Conservation (phyloP, 1,140 invertebrate species). For the Drosophila nigromelanica region DNA sequence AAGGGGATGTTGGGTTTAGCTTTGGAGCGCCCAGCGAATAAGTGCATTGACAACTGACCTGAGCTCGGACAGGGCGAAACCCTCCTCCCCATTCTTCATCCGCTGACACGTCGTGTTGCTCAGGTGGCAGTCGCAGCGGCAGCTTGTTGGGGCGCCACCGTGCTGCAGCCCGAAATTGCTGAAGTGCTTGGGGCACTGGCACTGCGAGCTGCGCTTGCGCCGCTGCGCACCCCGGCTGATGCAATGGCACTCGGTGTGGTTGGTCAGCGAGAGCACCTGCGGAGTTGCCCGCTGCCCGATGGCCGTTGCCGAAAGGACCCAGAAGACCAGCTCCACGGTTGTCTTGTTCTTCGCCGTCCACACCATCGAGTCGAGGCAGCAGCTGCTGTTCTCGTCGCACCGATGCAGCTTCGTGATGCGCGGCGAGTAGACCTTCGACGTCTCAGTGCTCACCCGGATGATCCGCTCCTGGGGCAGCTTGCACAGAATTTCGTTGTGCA, state of each 20-base stretch:
- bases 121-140: conserved; percentile 74
- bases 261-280: conserved; percentile 38
- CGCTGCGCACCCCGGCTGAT: conserved; percentile 42
- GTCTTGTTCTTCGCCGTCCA: conserved; percentile 84
- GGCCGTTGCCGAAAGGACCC: conserved; percentile 2
- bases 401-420: conserved; percentile 89
- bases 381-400: conserved; percentile 90
- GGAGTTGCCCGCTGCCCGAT: neutral
- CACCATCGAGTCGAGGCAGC: conserved; percentile 86
- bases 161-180: conserved; percentile 45
- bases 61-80: conserved; percentile 72
- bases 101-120: conserved; percentile 67
- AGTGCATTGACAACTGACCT: conserved; percentile 38
- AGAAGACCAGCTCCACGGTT: conserved; percentile 59
- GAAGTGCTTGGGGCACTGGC: conserved; percentile 72
- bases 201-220: conserved; percentile 60
- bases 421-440: conserved; percentile 88
- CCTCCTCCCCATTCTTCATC: conserved; percentile 75
- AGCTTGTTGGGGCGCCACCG: conserved; percentile 22
- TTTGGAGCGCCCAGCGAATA: no score
- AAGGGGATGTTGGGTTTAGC: neutral
- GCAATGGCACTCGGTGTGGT: conserved; percentile 77
- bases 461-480: conserved; percentile 50
- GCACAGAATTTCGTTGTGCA: conserved; percentile 33
- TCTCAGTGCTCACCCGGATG: conserved; percentile 52